phyloP scores from a whole-genome alignment of 2,113 vertebrate species.

The Poeciliopsis turrubarensis region DNA sequence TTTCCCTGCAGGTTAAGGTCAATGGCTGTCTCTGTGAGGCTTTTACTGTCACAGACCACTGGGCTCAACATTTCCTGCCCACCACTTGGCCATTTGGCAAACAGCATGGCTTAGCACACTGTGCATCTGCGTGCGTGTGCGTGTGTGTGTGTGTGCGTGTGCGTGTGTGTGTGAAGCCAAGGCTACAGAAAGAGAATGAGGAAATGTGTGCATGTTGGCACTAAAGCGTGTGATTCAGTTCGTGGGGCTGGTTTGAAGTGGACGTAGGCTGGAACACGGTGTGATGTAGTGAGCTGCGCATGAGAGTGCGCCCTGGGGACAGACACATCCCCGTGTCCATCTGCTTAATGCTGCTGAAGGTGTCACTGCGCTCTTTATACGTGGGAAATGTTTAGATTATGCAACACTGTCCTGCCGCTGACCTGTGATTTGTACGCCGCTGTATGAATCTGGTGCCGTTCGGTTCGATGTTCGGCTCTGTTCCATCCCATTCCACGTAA shows the following conservation, averaged over 20 bases:
- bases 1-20: slow-evolving; percentile 63
- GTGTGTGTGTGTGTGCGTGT: slow-evolving; percentile 9
- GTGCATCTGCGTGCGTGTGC: slow-evolving; percentile 16
- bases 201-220: not conserved
- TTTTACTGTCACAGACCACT: slow-evolving; percentile 65
- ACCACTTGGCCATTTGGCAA: slow-evolving; percentile 62
- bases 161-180: slow-evolving; percentile 12
- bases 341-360: slow-evolving; percentile 23
- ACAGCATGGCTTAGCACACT: slow-evolving; percentile 48
- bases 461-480: not conserved
- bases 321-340: not conserved
- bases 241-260: not conserved
- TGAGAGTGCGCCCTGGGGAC: not conserved
- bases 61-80: slow-evolving; percentile 55
- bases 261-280: not conserved
- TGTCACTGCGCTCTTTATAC: slow-evolving; percentile 19
- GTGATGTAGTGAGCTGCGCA: not conserved
- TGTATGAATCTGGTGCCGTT: slow-evolving; percentile 2
- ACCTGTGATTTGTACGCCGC: slow-evolving; percentile 20
- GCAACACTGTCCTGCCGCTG: slow-evolving; percentile 8
- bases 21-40: slow-evolving; percentile 49
- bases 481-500: not conserved
- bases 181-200: not conserved
- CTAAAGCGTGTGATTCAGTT: slow-evolving; percentile 11
- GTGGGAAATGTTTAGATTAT: slow-evolving; percentile 16